Evolutionary conservation across 2,113 vertebrate species (phyloP).

Genomic region (Aldabrachelys gigantea): DNA sequence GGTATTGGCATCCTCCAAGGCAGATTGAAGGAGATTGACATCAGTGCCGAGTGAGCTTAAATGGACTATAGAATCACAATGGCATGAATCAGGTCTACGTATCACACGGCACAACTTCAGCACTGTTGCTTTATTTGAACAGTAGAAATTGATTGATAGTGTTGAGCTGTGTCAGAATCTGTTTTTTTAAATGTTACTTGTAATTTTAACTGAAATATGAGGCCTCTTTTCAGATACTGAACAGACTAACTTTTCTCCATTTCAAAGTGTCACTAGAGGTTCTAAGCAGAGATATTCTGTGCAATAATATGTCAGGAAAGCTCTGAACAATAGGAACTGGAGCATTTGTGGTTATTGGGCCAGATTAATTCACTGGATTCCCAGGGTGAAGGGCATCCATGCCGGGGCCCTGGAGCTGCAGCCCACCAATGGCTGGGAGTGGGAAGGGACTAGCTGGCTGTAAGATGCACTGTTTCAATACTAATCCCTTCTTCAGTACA

Average conservation of each 20-base stretch:
- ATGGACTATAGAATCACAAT: neutral
- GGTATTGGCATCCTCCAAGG: neutral
- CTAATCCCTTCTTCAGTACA: neutral
- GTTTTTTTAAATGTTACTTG: neutral
- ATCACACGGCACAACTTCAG: neutral
- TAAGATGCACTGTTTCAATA: neutral
- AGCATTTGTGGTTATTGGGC: neutral
- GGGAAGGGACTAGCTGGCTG: neutral
- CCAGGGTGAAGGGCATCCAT: accelerated
- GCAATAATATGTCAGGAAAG: neutral
- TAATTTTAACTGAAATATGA: neutral
- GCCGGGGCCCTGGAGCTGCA: accelerated
- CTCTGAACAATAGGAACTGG: neutral
- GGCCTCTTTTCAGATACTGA: constrained; percentile 46
- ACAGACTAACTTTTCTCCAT: constrained; percentile 38
- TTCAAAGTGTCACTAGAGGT: neutral
- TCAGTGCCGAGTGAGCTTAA: neutral
- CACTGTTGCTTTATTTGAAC: neutral
- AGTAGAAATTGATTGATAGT: neutral
- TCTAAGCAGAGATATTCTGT: neutral
- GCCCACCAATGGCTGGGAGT: neutral
- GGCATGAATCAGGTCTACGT: neutral
- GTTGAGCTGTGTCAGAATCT: neutral
- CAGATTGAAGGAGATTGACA: neutral
- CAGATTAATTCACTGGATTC: neutral